Conservation (phyloP, 2,888 invertebrate genomes). For the Scotopteryx bipunctaria region DNA sequence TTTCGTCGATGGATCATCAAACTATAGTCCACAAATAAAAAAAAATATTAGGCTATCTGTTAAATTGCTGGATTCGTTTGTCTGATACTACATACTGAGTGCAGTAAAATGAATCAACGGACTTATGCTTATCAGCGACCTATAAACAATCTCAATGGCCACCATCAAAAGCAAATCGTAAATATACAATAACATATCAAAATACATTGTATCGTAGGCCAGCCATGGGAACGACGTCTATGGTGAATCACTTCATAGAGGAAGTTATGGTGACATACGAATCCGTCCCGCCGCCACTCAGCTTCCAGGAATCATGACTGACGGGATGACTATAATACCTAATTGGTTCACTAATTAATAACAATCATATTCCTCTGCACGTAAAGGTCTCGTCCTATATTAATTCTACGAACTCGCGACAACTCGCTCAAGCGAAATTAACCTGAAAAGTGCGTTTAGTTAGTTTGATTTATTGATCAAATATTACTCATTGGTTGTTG, state of each 20-base stretch:
- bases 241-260: slow-evolving; percentile 55
- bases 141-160: slow-evolving; percentile 16
- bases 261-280: slow-evolving; percentile 56
- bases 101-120: slow-evolving; percentile 5
- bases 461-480: slow-evolving; percentile 7
- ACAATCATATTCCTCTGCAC: slow-evolving; percentile 27
- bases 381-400: slow-evolving; percentile 11
- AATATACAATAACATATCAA: slow-evolving; percentile 24
- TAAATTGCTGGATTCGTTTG: too few relatives aligned
- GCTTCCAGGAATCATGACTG: slow-evolving; percentile 64
- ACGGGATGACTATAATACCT: slow-evolving; percentile 51
- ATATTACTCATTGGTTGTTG: slow-evolving; percentile 22
- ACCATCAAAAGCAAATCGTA: slow-evolving; percentile 20
- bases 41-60: too few relatives aligned
- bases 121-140: slow-evolving; percentile 3
- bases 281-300: slow-evolving; percentile 37
- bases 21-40: too few relatives aligned
- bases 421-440: slow-evolving; percentile 17
- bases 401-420: slow-evolving; percentile 10
- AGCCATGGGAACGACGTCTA: slow-evolving; percentile 32
- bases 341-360: slow-evolving; percentile 32
- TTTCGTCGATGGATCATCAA: background rate
- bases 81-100: too few relatives aligned
- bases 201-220: slow-evolving; percentile 30
- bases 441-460: slow-evolving; percentile 4